Percentiles rank a stretch among this genome's conserved stretches.
Evolutionary conservation across 2,797 vertebrate genomes (phyloP).

Genomic region (Glossophaga mutica): DNA sequence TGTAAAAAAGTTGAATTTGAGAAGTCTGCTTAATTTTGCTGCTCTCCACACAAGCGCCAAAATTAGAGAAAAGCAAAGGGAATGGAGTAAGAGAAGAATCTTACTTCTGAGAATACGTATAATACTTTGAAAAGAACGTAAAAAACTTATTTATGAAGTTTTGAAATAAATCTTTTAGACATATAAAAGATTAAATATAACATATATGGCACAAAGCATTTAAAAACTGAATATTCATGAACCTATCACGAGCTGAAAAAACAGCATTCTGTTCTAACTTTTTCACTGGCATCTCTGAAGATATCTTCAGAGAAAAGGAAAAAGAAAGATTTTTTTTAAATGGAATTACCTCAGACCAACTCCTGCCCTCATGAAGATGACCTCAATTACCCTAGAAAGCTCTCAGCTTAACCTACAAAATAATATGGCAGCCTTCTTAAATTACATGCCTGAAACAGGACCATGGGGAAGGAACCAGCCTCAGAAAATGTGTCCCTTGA

Average conservation of each 20-base stretch:
- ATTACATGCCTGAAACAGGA: not conserved
- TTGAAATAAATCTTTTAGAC: not conserved
- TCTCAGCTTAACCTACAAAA: slow-evolving; percentile 40
- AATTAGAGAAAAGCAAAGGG: not conserved
- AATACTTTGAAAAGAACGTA: not conserved
- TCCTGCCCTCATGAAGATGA: slow-evolving; percentile 33
- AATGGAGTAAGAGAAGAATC: not conserved
- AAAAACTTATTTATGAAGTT: not conserved
- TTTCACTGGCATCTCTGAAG: slow-evolving; percentile 19
- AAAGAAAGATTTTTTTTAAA: not conserved
- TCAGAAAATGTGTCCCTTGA: not conserved
- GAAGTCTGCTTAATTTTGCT: not conserved
- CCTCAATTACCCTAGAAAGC: slow-evolving; percentile 60
- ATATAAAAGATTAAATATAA: not conserved
- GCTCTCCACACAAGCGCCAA: not conserved
- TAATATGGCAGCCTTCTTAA: slow-evolving; percentile 34
- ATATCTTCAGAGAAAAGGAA: slow-evolving; percentile 22
- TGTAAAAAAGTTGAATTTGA: not conserved
- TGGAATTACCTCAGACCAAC: slow-evolving; percentile 25
- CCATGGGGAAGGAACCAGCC: not conserved
- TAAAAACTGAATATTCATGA: not conserved
- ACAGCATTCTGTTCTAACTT: not conserved
- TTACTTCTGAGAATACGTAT: not conserved
- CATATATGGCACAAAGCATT: not conserved
- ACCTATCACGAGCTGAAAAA: not conserved